Evolutionary conservation across 1,140 invertebrate genomes (phyloP).

Genomic region (Laupala kohalensis): DNA sequence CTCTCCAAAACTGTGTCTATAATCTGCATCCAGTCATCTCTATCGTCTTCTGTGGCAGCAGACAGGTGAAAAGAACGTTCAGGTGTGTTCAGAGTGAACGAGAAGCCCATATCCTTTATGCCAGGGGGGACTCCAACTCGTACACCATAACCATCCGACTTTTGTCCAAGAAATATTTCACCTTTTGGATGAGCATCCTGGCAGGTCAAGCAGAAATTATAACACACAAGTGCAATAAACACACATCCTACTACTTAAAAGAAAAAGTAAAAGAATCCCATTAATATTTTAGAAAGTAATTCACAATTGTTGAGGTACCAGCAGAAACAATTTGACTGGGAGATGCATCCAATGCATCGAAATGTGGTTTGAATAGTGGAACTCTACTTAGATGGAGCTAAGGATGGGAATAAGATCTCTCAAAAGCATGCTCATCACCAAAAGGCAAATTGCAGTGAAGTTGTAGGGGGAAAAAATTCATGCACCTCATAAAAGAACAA

Average conservation of each 20-base stretch:
- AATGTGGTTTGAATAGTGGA: too few species aligned
- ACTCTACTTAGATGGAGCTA: too few species aligned
- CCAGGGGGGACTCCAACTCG: conserved; percentile 45
- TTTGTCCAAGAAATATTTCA: conserved; percentile 75
- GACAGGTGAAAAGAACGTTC: conserved; percentile 69
- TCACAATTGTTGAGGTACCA: too few species aligned
- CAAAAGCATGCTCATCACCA: too few species aligned
- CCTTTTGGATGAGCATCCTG: conserved; percentile 77
- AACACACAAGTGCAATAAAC: not conserved
- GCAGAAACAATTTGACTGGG: too few species aligned
- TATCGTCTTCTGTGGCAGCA: conserved; percentile 60
- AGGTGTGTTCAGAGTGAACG: conserved; percentile 78
- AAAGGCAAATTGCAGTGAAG: too few species aligned
- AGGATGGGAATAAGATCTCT: too few species aligned
- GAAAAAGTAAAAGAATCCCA: not conserved
- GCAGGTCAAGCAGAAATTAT: conserved; percentile 11
- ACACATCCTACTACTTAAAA: not conserved
- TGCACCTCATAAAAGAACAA: too few species aligned
- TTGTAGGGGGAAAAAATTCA: too few species aligned
- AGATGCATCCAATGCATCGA: too few species aligned
- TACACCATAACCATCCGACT: conserved; percentile 58
- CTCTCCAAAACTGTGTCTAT: conserved; percentile 62
- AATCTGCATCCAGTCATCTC: conserved; percentile 65
- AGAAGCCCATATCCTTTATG: conserved; percentile 57
- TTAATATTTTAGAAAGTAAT: not conserved